A percentile compares a stretch with the other conserved stretches of the same genome.
These are phyloP conservation scores for Sarcophaga rosellei DNA, from an alignment of 2,888 invertebrate species.

Conservation along the genomic window DNA sequence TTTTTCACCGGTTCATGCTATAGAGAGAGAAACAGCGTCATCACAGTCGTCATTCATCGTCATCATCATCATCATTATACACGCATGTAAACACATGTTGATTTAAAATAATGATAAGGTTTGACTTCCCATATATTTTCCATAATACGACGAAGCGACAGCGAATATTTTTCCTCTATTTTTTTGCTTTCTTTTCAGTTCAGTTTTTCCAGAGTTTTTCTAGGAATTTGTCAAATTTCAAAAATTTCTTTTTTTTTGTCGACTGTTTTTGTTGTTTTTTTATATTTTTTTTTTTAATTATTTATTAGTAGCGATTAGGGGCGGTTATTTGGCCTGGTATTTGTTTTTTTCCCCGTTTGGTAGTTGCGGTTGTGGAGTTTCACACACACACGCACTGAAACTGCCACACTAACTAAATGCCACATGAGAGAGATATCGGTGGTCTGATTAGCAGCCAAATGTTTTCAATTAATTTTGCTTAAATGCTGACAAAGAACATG, in stretches of 20 bases:
- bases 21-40: background rate
- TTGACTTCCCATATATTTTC: background rate
- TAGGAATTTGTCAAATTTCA: constrained; percentile 49
- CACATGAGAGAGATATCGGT: constrained; percentile 39
- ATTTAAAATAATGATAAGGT: constrained; percentile 54
- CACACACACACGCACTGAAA: too few species aligned
- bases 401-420: background rate
- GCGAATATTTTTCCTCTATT: background rate
- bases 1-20: too few species aligned
- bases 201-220: constrained; percentile 2
- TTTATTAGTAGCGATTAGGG: constrained; percentile 11
- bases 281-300: constrained; percentile 19
- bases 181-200: constrained; percentile 1
- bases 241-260: background rate
- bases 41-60: background rate
- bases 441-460: constrained; percentile 51
- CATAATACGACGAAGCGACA: too few species aligned
- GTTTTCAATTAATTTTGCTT: constrained; percentile 50
- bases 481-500: background rate
- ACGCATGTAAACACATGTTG: constrained; percentile 56
- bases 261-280: too few species aligned
- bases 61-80: constrained; percentile 3
- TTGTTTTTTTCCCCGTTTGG: background rate
- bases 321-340: background rate
- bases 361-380: too few species aligned